A percentile compares a stretch with the other conserved stretches of the same genome.
Conservation (phyloP, 2,113 vertebrate species). For the Grus americana region DNA sequence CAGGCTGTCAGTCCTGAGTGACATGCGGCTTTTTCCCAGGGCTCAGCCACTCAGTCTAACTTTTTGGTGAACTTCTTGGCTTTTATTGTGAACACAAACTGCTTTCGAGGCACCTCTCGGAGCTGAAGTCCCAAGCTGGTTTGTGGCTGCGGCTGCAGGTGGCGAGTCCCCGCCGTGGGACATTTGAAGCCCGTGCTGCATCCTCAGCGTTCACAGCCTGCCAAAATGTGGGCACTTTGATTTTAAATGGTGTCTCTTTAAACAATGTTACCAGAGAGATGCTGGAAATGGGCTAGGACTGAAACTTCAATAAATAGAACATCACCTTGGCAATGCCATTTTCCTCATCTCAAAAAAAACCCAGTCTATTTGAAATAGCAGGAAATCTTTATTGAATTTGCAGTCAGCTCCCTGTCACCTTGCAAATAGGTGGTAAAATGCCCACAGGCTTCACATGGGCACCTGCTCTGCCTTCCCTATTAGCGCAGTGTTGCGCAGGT, state of each 20-base stretch:
- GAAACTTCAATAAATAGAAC: not conserved
- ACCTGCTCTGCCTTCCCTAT: not conserved
- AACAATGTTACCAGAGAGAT: not conserved
- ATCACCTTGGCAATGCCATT: not conserved
- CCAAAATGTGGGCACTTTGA: not conserved
- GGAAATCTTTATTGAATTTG: not conserved
- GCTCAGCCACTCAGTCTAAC: not conserved
- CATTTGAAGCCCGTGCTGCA: not conserved
- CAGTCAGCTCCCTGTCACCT: not conserved
- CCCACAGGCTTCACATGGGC: not conserved
- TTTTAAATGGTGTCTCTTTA: not conserved
- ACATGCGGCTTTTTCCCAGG: accelerated
- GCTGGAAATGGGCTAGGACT: not conserved
- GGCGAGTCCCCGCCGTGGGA: not conserved
- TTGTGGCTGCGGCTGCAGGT: not conserved
- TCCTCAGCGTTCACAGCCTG: not conserved
- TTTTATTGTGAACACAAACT: not conserved
- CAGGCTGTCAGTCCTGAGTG: not conserved
- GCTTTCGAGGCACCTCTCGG: not conserved
- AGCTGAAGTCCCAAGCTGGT: not conserved
- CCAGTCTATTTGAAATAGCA: not conserved
- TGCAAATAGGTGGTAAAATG: not conserved
- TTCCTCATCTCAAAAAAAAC: not conserved
- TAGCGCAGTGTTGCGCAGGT: not conserved
- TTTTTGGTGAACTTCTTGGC: not conserved